phyloP scores from a whole-genome alignment of 1,140 invertebrate species.

The Spodoptera frugiperda region DNA sequence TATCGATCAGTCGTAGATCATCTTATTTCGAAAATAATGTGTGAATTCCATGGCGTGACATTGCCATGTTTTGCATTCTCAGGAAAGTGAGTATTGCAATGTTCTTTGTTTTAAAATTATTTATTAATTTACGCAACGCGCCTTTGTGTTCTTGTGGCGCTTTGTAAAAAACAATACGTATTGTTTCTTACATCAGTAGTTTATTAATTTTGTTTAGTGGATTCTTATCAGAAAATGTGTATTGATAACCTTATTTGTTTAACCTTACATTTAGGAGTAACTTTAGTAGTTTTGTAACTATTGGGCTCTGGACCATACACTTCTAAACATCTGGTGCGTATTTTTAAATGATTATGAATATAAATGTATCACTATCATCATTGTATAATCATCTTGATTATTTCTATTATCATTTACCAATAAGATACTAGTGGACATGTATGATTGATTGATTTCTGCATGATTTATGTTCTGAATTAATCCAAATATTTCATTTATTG shows the following conservation, averaged over 20 bases:
- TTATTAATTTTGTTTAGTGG: constrained; percentile 39
- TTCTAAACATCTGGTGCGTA: constrained; percentile 7
- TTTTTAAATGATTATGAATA: constrained; percentile 1
- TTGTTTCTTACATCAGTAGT: constrained; percentile 55
- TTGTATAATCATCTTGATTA: not conserved
- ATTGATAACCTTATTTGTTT: constrained; percentile 58
- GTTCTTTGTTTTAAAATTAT: constrained; percentile 60
- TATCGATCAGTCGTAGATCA: constrained; percentile 74
- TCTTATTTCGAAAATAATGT: constrained; percentile 69
- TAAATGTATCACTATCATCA: not conserved
- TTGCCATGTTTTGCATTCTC: constrained; percentile 78
- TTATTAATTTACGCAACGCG: constrained; percentile 50
- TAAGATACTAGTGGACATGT: not conserved
- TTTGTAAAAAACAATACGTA: constrained; percentile 27
- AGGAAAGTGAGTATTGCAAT: constrained; percentile 71
- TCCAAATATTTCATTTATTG: not conserved
- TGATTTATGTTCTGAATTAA: not conserved
- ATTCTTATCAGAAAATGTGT: constrained; percentile 48
- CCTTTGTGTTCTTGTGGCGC: constrained; percentile 22
- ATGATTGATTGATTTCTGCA: not conserved
- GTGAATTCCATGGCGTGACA: constrained; percentile 52
- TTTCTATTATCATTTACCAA: constrained; percentile 21
- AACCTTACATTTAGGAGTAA: constrained; percentile 52
- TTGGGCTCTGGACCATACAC: not conserved
- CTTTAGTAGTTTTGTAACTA: constrained; percentile 16